Evolutionary conservation across 2,888 invertebrate genomes (phyloP).

Genomic region (Ichneumoninae sp.): DNA sequence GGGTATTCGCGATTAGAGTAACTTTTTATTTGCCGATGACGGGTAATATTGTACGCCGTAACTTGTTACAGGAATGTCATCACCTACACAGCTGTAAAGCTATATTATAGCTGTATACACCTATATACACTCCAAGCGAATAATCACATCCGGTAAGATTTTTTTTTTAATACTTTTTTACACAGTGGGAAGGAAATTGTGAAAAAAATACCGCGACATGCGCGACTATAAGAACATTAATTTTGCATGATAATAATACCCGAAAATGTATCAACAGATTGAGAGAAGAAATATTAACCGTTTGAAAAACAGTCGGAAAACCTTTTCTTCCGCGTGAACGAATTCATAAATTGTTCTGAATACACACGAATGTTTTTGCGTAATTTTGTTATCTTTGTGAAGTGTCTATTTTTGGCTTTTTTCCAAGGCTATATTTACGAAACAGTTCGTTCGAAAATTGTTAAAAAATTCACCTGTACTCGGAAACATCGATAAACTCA

Average conservation of each 20-base stretch:
- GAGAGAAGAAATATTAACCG: background rate
- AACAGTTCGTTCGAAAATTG: background rate
- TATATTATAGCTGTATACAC: too few relatives aligned
- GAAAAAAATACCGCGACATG: background rate
- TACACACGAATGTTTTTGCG: background rate
- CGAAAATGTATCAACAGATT: background rate
- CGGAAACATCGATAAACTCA: background rate
- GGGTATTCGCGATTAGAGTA: background rate
- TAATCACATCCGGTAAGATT: background rate
- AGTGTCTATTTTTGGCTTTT: background rate
- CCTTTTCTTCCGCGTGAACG: background rate
- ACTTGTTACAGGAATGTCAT: background rate
- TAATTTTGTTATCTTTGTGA: background rate
- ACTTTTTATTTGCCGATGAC: constrained; percentile 4
- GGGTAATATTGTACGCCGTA: background rate
- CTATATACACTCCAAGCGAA: background rate
- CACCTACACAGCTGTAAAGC: background rate
- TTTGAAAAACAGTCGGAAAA: background rate
- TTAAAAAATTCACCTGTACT: too few relatives aligned
- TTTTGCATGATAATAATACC: too few relatives aligned
- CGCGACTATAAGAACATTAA: background rate
- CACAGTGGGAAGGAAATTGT: too few relatives aligned
- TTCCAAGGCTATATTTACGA: background rate
- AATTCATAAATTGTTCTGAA: background rate
- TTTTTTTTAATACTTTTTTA: background rate